Evolutionary conservation across 2,888 invertebrate species (phyloP).

Genomic region (Barypeithes pellucidus): DNA sequence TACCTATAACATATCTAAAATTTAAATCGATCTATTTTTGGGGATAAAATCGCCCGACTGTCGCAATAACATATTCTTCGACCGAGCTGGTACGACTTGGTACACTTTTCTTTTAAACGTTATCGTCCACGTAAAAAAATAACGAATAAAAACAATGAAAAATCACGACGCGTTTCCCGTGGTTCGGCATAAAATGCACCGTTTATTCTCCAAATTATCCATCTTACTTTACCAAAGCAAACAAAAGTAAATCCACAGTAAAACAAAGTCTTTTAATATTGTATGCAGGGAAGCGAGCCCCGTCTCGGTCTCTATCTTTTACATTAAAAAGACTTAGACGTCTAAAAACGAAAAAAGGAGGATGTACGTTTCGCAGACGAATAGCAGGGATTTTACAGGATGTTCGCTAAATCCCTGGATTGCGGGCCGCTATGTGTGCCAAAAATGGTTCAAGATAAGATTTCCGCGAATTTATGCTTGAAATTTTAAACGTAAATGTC

Average conservation of each 20-base stretch:
- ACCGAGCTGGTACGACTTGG: too few species aligned
- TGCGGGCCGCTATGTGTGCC: slow-evolving; percentile 7
- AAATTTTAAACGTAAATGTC: slow-evolving; percentile 5
- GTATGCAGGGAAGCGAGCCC: slow-evolving; percentile 22
- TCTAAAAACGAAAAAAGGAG: neutral
- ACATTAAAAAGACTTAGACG: slow-evolving; percentile 27
- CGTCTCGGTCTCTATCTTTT: slow-evolving; percentile 24
- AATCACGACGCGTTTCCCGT: neutral
- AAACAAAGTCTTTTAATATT: slow-evolving; percentile 25
- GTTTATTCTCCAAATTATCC: slow-evolving; percentile 28
- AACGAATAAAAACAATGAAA: neutral
- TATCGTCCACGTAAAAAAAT: too few species aligned
- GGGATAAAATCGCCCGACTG: too few species aligned
- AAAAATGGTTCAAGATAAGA: slow-evolving; percentile 8
- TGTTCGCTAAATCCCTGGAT: slow-evolving; percentile 14
- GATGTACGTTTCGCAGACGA: slow-evolving; percentile 1
- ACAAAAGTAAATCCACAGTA: slow-evolving; percentile 26
- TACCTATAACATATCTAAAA: too few species aligned
- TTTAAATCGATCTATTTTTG: too few species aligned
- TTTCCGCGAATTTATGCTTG: neutral
- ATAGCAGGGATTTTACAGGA: slow-evolving; percentile 15
- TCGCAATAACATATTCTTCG: too few species aligned
- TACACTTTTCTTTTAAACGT: too few species aligned
- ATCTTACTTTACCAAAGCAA: slow-evolving; percentile 21
- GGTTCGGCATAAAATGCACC: slow-evolving; percentile 18